These are phyloP conservation scores for Lepus townsendii DNA, from an alignment of 2,797 vertebrate genomes.

Conservation along the genomic window DNA sequence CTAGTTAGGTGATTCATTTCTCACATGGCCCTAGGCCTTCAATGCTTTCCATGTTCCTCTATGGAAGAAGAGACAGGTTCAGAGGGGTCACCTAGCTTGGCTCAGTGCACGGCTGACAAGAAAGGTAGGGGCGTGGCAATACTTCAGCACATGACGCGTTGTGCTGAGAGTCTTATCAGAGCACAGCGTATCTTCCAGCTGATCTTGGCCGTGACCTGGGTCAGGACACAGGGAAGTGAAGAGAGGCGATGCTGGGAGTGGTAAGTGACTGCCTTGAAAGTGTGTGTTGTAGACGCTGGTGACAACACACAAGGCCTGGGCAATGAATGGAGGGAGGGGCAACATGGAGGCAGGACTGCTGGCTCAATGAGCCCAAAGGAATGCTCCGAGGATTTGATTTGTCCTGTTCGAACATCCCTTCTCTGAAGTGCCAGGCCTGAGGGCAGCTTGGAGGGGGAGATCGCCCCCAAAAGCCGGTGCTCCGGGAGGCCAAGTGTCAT, in stretches of 20 bases:
- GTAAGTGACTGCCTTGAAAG: not conserved
- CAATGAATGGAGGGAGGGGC: not conserved
- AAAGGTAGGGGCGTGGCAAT: not conserved
- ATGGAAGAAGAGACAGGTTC: not conserved
- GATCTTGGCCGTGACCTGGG: not conserved
- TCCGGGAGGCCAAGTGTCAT: not conserved
- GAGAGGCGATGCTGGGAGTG: too few species aligned
- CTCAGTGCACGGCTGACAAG: not conserved
- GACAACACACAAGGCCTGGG: not conserved
- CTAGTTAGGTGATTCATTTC: not conserved
- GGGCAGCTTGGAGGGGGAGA: not conserved
- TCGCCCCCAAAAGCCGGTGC: not conserved
- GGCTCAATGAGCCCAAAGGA: not conserved
- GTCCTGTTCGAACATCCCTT: not conserved
- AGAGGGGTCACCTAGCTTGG: not conserved
- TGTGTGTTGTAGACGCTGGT: too few species aligned
- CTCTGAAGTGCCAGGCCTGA: not conserved
- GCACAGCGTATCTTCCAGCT: not conserved
- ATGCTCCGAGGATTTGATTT: not conserved
- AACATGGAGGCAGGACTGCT: rapidly evolving
- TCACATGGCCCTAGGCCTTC: not conserved
- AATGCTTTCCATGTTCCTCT: not conserved
- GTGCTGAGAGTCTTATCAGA: not conserved
- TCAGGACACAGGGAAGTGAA: not conserved
- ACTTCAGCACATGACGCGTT: not conserved